Base-by-base conservation (phyloP, 1,140 invertebrate species). In the Adelges cooleyi region DNA sequence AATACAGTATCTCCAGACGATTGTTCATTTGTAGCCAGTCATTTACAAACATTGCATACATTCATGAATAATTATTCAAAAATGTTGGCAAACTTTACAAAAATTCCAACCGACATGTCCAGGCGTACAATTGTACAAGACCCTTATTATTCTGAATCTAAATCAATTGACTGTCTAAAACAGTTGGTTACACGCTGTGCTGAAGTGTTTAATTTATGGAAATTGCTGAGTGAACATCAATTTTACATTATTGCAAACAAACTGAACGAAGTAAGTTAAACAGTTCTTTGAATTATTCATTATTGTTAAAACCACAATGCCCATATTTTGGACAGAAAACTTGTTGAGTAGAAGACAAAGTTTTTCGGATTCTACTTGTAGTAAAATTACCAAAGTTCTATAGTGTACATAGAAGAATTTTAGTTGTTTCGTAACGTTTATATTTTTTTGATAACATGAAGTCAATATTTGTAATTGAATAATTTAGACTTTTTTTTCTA, bases 141-240 rank as follows among this genome's bases (percentile, higher is more conserved):
- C 46, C 40, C 56, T 25, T 20, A 62, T 20, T 25, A 48, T 10
- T 48, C 56, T 18, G 56, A 62, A 20, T 48, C 56, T 13, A 82
- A 85, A 69, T 93, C 90, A 0, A 74, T 95, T 25, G 82, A 85
- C 66, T 82, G 87, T 18, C 74, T 95, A 1, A 84, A 86, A 74
- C 78, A 83, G 38, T 84, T 95, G 69, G 81, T 94, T 23, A 82
- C 80, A 65, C 84, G 92, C 72, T 81, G 86, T 3, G 86, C 87
- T 71, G 93, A 99, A 78, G 88, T 95, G 69, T 76, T 98, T 36
- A 89, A 88, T 25, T 76, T 98, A n/a, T 95, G 93, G 91, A 89
- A 89, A 72, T 85, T 98, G 42, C 75, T 98, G 0, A 89, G 85
- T 71, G 91, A 96, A 72, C 93, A 98, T 76, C 87, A 95, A 72